Evolutionary conservation across 2,888 invertebrate species (phyloP), one percentile per base, ranked within the genome.

Genomic region (Drosophila setosimentum): DNA sequence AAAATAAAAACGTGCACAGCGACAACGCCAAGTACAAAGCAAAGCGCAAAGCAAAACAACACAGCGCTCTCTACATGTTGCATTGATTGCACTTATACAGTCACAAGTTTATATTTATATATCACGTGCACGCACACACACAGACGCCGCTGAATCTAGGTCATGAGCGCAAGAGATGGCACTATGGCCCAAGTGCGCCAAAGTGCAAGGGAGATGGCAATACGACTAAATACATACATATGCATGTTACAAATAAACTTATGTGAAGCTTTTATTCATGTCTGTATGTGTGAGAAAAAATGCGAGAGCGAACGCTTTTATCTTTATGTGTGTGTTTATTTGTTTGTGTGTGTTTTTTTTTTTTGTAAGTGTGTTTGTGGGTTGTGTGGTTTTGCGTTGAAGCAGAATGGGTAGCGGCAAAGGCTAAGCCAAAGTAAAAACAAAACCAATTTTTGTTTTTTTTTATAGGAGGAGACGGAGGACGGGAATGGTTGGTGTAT

Each of bases 131-230:
- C 89, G 58, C 76, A 86, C 69, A 86, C 69, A 86, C 84, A 71
- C 64, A 45, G 40, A 57, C 69, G 54, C 67, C 61, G 68, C 80
- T 89, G 91, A 92, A 93, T 93, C 93, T 93, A 92, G 93, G 93
- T 93, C 93, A 93, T 92, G 93, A 92, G 92, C 92, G 93, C 91
- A 93, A 91, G 93, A 93, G 93, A 93, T 90, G 88, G 90, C 90
- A 83, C 89, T 90, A 92, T 89, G 82, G 80, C 80, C 86, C 87
- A 90, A 88, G 87, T 87, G 83, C 86, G 85, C 82, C 75, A 85
- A 86, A 78, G 92, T 88, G 90, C 89, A 91, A 93, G 90, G 82
- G 93, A 92, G 93, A 93, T 87, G 89, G 86, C 88, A 71, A 87
- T 78, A 88, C 76, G 55, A 37, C 72, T 54, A 59, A 68, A 61